Evolutionary conservation across 2,797 vertebrate species (phyloP).

Genomic region (Hemibagrus guttatus): DNA sequence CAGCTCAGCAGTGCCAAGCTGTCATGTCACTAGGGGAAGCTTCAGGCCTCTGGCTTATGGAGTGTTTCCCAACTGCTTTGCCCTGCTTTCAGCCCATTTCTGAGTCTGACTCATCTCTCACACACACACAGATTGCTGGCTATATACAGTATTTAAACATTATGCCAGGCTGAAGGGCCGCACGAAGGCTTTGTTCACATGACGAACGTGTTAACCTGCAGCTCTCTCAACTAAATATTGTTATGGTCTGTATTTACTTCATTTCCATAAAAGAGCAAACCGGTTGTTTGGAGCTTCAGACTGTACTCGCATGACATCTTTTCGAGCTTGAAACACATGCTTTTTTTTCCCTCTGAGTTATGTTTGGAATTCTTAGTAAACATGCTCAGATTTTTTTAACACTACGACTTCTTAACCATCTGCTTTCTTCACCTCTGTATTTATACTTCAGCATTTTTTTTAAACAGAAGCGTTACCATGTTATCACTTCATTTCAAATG

Average conservation of each 20-base stretch:
- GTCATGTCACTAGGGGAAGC: slow-evolving; percentile 52
- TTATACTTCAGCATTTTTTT: background rate
- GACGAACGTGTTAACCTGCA: background rate
- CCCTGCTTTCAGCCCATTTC: slow-evolving; percentile 29
- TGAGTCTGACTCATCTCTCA: slow-evolving; percentile 22
- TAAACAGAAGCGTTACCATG: too few species aligned
- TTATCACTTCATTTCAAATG: background rate
- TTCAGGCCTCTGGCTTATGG: slow-evolving; percentile 37
- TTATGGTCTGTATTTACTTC: background rate
- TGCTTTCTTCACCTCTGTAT: background rate
- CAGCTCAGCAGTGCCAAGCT: slow-evolving; percentile 53
- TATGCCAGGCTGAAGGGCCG: background rate
- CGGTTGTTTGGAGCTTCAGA: background rate
- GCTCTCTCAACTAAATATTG: background rate
- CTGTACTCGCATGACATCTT: background rate
- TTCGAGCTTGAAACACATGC: background rate
- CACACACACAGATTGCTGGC: too few species aligned
- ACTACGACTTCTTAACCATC: background rate
- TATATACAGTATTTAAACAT: background rate
- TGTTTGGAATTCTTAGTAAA: background rate
- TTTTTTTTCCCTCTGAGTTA: background rate
- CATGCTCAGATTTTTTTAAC: background rate
- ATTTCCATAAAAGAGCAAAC: background rate
- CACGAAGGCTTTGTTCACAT: background rate
- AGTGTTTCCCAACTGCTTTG: slow-evolving; percentile 39